Conservation (phyloP, 2,113 vertebrate genomes). For the Ophthalmolycus amberensis region DNA sequence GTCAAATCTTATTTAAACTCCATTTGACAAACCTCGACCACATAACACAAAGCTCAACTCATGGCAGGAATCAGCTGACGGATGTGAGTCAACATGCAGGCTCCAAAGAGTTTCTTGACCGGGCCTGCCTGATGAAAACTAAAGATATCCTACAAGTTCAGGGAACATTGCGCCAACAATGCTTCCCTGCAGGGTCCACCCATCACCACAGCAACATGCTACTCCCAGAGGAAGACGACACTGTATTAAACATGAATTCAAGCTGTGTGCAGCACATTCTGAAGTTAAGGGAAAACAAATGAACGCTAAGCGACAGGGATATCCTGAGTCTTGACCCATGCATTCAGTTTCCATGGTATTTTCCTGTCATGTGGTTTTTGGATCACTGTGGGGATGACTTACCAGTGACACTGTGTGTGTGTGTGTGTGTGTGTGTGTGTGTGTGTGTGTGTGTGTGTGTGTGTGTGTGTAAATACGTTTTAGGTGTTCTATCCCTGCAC, state of each 20-base stretch:
- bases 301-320: conserved; percentile 63
- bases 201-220: conserved; percentile 34
- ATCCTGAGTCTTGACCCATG: conserved; percentile 61
- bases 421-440: no score
- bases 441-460: no score
- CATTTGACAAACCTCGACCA: neutral
- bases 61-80: neutral
- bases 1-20: neutral
- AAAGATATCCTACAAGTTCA: conserved; percentile 24
- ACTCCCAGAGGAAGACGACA: conserved; percentile 39
- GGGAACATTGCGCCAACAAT: conserved; percentile 28
- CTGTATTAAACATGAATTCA: conserved; percentile 27
- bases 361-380: conserved; percentile 62
- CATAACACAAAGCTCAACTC: no score
- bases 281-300: conserved; percentile 50
- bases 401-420: no score
- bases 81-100: neutral
- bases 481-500: neutral
- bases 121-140: neutral
- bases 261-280: conserved; percentile 50
- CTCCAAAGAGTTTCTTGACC: neutral
- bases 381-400: conserved; percentile 23
- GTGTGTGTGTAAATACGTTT: neutral
- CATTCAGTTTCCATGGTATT: conserved; percentile 38
- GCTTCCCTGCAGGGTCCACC: conserved; percentile 3